Evolutionary conservation across 2,113 vertebrate genomes (phyloP).

Genomic region (Echinops telfairi): DNA sequence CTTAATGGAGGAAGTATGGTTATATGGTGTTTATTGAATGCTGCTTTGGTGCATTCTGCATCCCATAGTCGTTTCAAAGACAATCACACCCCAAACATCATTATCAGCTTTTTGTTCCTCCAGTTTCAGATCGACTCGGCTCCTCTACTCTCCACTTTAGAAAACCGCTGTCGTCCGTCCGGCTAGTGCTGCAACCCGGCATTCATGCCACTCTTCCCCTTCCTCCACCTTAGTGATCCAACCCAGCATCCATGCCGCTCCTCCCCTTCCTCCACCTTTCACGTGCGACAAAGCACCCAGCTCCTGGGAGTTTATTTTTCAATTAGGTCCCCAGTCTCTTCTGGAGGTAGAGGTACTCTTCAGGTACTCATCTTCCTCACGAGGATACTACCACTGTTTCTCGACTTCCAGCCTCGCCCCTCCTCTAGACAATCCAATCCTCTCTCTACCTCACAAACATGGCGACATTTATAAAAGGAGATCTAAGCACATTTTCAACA

Average conservation of each 20-base stretch:
- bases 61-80: not conserved
- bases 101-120: not conserved
- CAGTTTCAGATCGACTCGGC: not conserved
- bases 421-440: not conserved
- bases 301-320: not conserved
- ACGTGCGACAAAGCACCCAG: not conserved
- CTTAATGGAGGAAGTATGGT: constrained; percentile 16
- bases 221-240: not conserved
- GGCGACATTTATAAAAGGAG: not conserved
- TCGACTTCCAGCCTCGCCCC: not conserved
- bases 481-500: not conserved
- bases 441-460: not conserved
- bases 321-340: not conserved
- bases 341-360: too few relatives aligned
- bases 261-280: not conserved
- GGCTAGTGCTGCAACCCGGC: not conserved
- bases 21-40: not conserved
- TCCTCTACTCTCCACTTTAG: not conserved
- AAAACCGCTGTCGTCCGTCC: not conserved
- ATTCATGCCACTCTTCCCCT: not conserved
- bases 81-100: not conserved
- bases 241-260: not conserved
- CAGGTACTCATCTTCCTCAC: too few relatives aligned
- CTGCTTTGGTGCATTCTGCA: not conserved
- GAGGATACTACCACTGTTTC: not conserved